Base-by-base conservation (phyloP, 2,113 vertebrate species). In the Abramis brama region DNA sequence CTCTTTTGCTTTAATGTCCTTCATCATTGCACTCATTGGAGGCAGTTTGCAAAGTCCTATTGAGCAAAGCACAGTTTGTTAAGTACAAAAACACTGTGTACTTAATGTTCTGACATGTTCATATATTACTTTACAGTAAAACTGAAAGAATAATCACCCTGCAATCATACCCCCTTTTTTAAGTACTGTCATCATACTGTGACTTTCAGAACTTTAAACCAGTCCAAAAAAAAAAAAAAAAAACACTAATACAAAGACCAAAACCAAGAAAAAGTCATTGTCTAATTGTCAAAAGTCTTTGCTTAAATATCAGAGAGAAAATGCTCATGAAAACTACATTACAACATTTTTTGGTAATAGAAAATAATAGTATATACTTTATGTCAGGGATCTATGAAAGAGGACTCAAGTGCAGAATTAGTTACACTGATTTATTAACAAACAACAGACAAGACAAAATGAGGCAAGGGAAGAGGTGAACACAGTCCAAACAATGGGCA, bases 21-120 rank as follows among this genome's bases (percentile, higher is more conserved):
- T 91, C 75, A 94, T 89, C 96, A 97, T 97, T 78, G 79, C 86
- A 3, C 76, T 86, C 59, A 30, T 39, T 0, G 94, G 15, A 6
- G 96, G 97, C 78, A 97, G 93, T 21, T 85, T 93, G 47, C 86
- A 91, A 45, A 92, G 90, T 1, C 95, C 96, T 98, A 83, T 64
- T 12, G n/a, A 52, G 36, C 21, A 81, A 21, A 84, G 45, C 21
- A 80, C 50, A 57, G 75, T 12, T 78, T 36, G 9, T 12, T 33
- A 52, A 2, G 10, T 79, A 57, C 17, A 60, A 79, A 12, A 23
- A 79, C 55, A 79, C 10, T 70, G 39, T n/a, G 1, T 30, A 33
- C 62, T 17, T 30, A 30, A 17, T 66, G 13, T 30, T 33, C 27
- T 66, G 13, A 55, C 7, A 52, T 74, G 6, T 25, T n/a, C 10